A percentile compares a stretch with the other conserved stretches of the same genome.
Evolutionary conservation across 1,140 invertebrate species (phyloP).

Genomic region (Pygmarrhopalites habei): DNA sequence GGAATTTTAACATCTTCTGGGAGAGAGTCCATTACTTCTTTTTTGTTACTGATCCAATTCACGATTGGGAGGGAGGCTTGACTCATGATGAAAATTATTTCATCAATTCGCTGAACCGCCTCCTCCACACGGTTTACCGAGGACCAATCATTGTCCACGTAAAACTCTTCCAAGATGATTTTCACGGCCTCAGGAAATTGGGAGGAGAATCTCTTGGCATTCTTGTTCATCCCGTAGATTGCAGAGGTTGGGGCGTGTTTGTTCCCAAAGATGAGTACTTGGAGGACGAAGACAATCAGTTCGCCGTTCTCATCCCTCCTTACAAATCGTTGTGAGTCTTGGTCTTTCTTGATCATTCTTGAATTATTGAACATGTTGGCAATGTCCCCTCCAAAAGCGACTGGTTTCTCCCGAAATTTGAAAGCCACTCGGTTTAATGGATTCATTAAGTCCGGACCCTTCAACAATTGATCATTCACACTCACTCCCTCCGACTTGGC

Average conservation of each 20-base stretch:
- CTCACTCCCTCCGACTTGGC: slow-evolving; percentile 16
- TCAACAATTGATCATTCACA: slow-evolving; percentile 20
- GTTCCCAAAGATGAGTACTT: slow-evolving; percentile 20
- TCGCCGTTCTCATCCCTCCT: background rate
- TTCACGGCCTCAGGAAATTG: slow-evolving; percentile 15
- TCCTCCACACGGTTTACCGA: background rate
- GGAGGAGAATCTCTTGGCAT: slow-evolving; percentile 8
- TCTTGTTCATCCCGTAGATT: slow-evolving; percentile 15
- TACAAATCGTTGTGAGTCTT: background rate
- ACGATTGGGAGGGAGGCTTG: slow-evolving; percentile 2
- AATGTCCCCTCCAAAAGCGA: slow-evolving; percentile 26
- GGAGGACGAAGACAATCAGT: background rate
- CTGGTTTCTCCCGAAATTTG: slow-evolving; percentile 20
- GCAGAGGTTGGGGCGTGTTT: slow-evolving; percentile 21
- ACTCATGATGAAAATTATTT: background rate
- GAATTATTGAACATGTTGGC: slow-evolving; percentile 17
- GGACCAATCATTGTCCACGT: slow-evolving; percentile 23
- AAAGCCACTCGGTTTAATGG: slow-evolving; percentile 9
- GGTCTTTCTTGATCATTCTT: background rate
- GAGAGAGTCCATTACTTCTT: background rate
- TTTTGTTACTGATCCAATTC: slow-evolving; percentile 1
- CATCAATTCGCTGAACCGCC: background rate
- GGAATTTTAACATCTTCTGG: background rate
- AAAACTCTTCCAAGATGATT: slow-evolving; percentile 14
- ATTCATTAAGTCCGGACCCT: slow-evolving; percentile 22